phyloP scores from a whole-genome alignment of 2,113 vertebrate genomes.

The Rynchops niger region DNA sequence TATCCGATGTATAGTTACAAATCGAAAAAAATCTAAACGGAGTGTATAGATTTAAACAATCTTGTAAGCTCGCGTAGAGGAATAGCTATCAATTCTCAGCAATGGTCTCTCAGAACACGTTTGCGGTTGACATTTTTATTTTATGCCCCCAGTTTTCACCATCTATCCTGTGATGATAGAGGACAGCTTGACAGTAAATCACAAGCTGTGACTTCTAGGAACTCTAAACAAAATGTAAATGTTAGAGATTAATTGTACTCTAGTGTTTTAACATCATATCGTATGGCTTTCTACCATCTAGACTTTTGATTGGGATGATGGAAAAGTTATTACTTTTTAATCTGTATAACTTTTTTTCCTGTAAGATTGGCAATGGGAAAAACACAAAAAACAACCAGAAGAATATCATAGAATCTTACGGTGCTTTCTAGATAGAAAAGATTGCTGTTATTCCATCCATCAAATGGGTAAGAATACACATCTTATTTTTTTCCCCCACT shows the following conservation, averaged over 20 bases:
- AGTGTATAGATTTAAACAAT: not conserved
- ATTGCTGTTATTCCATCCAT: constrained; percentile 98
- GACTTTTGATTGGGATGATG: not conserved
- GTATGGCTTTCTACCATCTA: not conserved
- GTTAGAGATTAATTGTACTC: not conserved
- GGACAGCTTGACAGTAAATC: not conserved
- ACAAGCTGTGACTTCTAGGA: not conserved
- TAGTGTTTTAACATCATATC: not conserved
- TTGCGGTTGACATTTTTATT: not conserved
- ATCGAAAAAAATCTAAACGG: not conserved
- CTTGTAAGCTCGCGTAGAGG: not conserved
- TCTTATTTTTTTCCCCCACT: not conserved
- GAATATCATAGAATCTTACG: constrained; percentile 92
- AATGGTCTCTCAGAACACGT: not conserved
- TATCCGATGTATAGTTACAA: not conserved
- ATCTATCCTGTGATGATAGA: not conserved
- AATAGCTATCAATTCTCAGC: not conserved
- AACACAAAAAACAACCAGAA: constrained; percentile 85
- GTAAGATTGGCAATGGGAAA: constrained; percentile 93
- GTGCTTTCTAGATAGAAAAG: constrained; percentile 97
- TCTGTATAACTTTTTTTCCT: not conserved
- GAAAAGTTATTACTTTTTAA: not conserved
- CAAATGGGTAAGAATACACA: constrained; percentile 88
- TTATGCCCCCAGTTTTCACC: not conserved
- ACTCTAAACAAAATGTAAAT: not conserved